These are phyloP conservation scores for Myopa tessellatipennis DNA, from an alignment of 2,888 invertebrate genomes.

Conservation along the genomic window DNA sequence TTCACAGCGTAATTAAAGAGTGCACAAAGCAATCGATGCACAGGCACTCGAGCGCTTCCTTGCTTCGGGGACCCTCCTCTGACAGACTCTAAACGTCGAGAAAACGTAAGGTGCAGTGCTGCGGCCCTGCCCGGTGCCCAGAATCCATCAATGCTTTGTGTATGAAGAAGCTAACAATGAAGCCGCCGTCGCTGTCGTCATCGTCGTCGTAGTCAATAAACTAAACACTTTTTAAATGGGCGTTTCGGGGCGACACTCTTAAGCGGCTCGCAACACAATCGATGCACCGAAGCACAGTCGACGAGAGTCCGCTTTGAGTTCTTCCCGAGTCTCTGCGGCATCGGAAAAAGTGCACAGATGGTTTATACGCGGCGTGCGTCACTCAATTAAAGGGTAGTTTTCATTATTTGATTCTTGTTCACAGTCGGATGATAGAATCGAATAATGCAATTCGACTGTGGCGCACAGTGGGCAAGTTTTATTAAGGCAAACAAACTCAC, in stretches of 20 bases:
- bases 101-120: slow-evolving; percentile 60
- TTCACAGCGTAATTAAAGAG: slow-evolving; percentile 60
- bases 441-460: slow-evolving; percentile 49
- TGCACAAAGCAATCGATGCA: slow-evolving; percentile 21
- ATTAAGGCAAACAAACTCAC: neutral
- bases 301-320: neutral
- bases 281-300: neutral
- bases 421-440: slow-evolving; percentile 54
- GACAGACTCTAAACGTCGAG: slow-evolving; percentile 64
- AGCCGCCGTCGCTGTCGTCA: slow-evolving; percentile 59
- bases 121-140: neutral
- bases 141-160: slow-evolving; percentile 1
- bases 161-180: slow-evolving; percentile 38
- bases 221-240: slow-evolving; percentile 65
- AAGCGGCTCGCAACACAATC: slow-evolving; percentile 36
- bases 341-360: slow-evolving; percentile 61
- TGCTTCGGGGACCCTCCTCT: slow-evolving; percentile 50
- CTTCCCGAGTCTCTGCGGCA: neutral
- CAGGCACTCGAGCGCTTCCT: neutral
- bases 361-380: slow-evolving; percentile 47
- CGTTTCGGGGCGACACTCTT: slow-evolving; percentile 48
- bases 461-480: slow-evolving; percentile 46
- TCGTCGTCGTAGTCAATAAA: slow-evolving; percentile 67
- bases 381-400: slow-evolving; percentile 67
- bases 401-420: slow-evolving; percentile 60